Percentiles rank a stretch among this genome's conserved stretches.
Evolutionary conservation across 2,888 invertebrate species (phyloP).

Genomic region (Blera fallax): DNA sequence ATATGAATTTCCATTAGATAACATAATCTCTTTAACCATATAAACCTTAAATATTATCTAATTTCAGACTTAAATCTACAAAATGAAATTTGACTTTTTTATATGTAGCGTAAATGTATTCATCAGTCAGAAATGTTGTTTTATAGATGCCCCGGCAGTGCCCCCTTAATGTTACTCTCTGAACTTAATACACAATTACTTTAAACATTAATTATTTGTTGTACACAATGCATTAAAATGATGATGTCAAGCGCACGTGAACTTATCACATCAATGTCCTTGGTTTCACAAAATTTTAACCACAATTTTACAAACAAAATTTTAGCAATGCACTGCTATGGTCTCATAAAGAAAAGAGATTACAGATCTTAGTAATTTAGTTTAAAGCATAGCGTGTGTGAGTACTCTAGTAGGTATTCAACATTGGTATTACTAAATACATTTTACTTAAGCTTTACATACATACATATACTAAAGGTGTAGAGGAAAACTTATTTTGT

Average conservation of each 20-base stretch:
- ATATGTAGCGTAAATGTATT: background rate
- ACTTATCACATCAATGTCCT: conserved; percentile 29
- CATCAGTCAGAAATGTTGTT: conserved; percentile 10
- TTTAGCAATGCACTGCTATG: conserved; percentile 14
- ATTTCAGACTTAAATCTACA: background rate
- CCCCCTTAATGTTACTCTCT: conserved; percentile 47
- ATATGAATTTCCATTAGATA: background rate
- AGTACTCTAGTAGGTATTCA: too few relatives aligned
- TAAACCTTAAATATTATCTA: background rate
- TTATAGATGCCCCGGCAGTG: conserved; percentile 12
- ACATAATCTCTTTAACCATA: background rate
- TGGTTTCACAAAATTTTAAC: conserved; percentile 50
- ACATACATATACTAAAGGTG: too few relatives aligned
- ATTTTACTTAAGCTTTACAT: too few relatives aligned
- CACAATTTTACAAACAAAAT: conserved; percentile 10
- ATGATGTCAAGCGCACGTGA: conserved; percentile 60
- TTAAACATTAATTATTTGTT: conserved; percentile 37
- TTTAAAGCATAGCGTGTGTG: too few relatives aligned
- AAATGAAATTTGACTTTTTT: background rate
- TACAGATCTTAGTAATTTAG: too few relatives aligned
- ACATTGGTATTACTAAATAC: too few relatives aligned
- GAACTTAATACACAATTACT: conserved; percentile 43
- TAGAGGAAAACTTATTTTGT: too few relatives aligned
- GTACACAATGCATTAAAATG: conserved; percentile 57
- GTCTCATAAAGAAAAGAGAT: conserved; percentile 33